These are phyloP conservation scores for Artibeus lituratus DNA, from an alignment of 2,797 vertebrate genomes.

Conservation along the genomic window DNA sequence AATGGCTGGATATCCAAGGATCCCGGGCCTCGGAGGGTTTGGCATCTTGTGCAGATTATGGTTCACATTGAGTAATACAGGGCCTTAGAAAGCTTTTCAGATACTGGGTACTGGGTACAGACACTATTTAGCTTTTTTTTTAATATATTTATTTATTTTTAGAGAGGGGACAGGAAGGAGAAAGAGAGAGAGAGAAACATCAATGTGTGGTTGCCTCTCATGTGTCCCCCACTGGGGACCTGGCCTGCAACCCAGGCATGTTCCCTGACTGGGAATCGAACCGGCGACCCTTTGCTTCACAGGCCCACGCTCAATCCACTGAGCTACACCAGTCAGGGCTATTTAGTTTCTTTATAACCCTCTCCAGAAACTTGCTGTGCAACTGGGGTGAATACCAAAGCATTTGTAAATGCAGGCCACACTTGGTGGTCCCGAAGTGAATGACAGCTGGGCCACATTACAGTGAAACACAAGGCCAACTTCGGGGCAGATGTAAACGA, in stretches of 20 bases:
- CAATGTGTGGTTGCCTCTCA: too few species aligned
- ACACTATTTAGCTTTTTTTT: neutral
- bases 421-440: too few species aligned
- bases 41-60: neutral
- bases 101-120: fast-evolving
- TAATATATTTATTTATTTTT: too few species aligned
- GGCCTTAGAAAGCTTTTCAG: neutral
- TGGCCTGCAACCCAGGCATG: too few species aligned
- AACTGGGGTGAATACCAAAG: neutral
- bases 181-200: too few species aligned
- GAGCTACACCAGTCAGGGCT: too few species aligned
- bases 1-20: neutral
- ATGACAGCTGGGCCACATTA: neutral
- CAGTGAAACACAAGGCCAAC: neutral
- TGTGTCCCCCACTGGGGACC: too few species aligned
- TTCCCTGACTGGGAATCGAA: too few species aligned
- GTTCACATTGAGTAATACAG: neutral
- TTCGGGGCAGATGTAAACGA: neutral
- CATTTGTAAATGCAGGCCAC: neutral
- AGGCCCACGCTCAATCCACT: too few species aligned
- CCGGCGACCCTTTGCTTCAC: too few species aligned
- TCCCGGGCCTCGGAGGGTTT: neutral
- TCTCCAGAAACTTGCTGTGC: neutral
- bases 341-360: neutral
- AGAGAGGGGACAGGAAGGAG: too few species aligned